Evolutionary conservation across 2,113 vertebrate species (phyloP).

Genomic region (Uria lomvia): DNA sequence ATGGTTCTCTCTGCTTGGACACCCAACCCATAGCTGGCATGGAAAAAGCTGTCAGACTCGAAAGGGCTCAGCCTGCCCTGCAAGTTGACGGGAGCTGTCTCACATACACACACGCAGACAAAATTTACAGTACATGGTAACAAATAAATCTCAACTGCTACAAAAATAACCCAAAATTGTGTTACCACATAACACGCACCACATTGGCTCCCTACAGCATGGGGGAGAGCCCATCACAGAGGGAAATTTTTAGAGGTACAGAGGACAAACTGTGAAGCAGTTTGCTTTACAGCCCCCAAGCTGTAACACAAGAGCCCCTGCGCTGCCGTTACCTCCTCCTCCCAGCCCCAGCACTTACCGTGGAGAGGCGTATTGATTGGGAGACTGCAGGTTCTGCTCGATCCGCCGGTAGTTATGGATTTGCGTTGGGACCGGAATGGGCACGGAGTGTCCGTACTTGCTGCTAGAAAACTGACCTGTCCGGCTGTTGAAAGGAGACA

Average conservation of each 20-base stretch:
- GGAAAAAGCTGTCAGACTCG: not conserved
- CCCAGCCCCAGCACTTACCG: slow-evolving; percentile 67
- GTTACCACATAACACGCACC: not conserved
- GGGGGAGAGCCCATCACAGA: not conserved
- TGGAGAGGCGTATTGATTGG: slow-evolving; percentile 71
- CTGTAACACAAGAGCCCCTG: not conserved
- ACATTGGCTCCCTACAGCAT: not conserved
- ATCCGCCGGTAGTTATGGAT: slow-evolving; percentile 92
- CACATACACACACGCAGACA: not conserved
- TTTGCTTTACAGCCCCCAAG: not conserved
- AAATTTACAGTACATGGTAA: not conserved
- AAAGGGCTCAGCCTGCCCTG: not conserved
- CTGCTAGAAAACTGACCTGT: slow-evolving; percentile 68
- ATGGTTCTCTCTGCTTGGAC: not conserved
- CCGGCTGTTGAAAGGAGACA: slow-evolving; percentile 63
- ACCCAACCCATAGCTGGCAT: not conserved
- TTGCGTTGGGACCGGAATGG: slow-evolving; percentile 93
- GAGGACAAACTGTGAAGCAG: not conserved
- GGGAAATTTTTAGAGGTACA: not conserved
- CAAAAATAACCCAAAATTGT: not conserved
- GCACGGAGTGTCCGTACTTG: slow-evolving; percentile 80
- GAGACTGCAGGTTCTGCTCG: slow-evolving; percentile 87
- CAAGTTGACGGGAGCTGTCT: not conserved
- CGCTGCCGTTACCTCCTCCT: fast-evolving
- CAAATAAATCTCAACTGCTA: not conserved